Evolutionary conservation across 2,113 vertebrate genomes (phyloP).

Genomic region (Gymnocephalus cernua): DNA sequence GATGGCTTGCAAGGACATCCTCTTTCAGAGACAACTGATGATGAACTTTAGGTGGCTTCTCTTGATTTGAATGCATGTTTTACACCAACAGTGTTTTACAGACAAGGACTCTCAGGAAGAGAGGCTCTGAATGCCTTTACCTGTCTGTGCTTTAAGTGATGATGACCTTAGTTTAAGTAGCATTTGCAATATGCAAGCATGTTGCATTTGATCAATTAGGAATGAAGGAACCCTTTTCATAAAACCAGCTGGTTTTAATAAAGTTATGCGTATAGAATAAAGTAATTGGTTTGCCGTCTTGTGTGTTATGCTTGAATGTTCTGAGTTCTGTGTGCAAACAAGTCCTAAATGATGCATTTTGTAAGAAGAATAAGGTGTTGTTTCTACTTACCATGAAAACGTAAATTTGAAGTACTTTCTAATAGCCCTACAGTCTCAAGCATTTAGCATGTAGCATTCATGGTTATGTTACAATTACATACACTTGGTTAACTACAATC

Average conservation of each 20-base stretch:
- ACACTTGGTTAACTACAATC: neutral
- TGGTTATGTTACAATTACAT: neutral
- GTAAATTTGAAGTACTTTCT: neutral
- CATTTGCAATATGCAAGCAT: neutral
- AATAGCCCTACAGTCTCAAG: neutral
- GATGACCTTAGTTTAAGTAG: neutral
- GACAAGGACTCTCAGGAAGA: neutral
- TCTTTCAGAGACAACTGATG: neutral
- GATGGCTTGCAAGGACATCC: neutral
- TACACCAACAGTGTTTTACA: slow-evolving; percentile 2
- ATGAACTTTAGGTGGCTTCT: neutral
- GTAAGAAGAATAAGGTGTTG: neutral
- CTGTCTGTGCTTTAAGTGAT: neutral
- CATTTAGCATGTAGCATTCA: neutral
- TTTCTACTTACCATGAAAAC: neutral
- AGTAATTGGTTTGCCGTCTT: neutral
- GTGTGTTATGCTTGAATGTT: neutral
- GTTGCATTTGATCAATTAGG: neutral
- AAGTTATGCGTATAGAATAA: neutral
- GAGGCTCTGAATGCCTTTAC: neutral
- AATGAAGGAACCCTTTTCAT: neutral
- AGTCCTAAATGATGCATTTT: neutral
- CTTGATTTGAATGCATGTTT: slow-evolving; percentile 30
- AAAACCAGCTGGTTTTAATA: neutral
- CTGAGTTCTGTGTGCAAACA: neutral